These are phyloP conservation scores for Myiozetetes cayanensis DNA, from an alignment of 2,113 vertebrate genomes.

Conservation along the genomic window DNA sequence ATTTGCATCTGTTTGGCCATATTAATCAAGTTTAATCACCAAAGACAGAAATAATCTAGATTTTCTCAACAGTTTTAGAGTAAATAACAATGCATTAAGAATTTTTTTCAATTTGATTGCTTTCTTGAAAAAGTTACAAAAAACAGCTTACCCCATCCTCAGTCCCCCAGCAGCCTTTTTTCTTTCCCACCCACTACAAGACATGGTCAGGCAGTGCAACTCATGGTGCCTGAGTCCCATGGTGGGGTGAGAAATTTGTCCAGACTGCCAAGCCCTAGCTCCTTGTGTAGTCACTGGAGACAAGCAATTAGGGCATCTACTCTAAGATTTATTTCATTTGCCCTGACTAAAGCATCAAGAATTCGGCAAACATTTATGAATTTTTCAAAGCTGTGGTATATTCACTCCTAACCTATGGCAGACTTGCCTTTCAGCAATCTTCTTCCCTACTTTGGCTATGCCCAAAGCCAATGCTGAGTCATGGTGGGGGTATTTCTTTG, in stretches of 20 bases:
- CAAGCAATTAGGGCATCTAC: neutral
- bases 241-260: neutral
- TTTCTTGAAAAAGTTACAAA: neutral
- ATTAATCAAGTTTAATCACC: neutral
- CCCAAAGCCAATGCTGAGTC: neutral
- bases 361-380: neutral
- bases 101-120: neutral
- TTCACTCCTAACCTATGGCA: neutral
- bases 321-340: fast-evolving
- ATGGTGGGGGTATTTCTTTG: neutral
- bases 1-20: neutral
- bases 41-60: neutral
- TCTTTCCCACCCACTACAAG: neutral
- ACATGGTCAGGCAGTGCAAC: neutral
- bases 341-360: neutral
- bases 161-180: neutral
- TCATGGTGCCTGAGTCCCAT: neutral
- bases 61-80: neutral
- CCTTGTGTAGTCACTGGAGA: neutral
- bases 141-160: neutral
- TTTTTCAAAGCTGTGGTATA: neutral
- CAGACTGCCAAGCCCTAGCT: neutral
- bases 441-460: neutral
- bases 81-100: neutral
- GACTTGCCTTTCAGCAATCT: neutral